These are phyloP conservation scores for Willisornis vidua DNA, from an alignment of 2,113 vertebrate species.

Conservation along the genomic window DNA sequence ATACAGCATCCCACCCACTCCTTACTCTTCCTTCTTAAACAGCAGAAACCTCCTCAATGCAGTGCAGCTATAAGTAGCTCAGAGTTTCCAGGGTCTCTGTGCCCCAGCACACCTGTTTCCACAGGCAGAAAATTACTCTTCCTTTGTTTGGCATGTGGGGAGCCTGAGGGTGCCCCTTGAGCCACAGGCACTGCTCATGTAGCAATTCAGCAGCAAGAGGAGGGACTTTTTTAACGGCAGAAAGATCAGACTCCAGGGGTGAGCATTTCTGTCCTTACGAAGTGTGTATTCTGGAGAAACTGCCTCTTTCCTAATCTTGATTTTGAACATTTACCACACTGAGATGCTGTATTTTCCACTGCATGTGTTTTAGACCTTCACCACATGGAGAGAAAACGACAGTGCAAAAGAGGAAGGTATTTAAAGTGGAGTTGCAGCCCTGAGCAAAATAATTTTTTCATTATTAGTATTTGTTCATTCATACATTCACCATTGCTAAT, in stretches of 20 bases:
- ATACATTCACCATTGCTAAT: not conserved
- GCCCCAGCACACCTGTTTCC: conserved; percentile 18
- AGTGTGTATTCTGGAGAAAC: not conserved
- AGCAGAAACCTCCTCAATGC: not conserved
- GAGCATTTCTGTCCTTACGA: not conserved
- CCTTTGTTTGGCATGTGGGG: conserved; percentile 43
- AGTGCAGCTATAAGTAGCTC: not conserved
- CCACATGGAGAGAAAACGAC: not conserved
- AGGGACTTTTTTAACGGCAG: not conserved
- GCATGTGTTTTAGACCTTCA: not conserved
- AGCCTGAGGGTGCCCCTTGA: conserved; percentile 37
- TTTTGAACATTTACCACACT: not conserved
- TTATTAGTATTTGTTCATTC: not conserved
- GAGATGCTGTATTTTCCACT: not conserved
- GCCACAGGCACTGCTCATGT: not conserved
- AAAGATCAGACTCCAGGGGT: not conserved
- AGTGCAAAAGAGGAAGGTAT: not conserved
- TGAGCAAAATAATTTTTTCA: not conserved
- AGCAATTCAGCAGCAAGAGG: not conserved
- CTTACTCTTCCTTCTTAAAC: not conserved
- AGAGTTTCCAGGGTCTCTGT: not conserved
- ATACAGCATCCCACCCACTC: not conserved
- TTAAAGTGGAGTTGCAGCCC: not conserved
- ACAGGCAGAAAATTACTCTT: conserved; percentile 42
- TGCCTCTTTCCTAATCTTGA: not conserved